Conservation (phyloP, 2,797 vertebrate species). For the Sebastes glaucus region DNA sequence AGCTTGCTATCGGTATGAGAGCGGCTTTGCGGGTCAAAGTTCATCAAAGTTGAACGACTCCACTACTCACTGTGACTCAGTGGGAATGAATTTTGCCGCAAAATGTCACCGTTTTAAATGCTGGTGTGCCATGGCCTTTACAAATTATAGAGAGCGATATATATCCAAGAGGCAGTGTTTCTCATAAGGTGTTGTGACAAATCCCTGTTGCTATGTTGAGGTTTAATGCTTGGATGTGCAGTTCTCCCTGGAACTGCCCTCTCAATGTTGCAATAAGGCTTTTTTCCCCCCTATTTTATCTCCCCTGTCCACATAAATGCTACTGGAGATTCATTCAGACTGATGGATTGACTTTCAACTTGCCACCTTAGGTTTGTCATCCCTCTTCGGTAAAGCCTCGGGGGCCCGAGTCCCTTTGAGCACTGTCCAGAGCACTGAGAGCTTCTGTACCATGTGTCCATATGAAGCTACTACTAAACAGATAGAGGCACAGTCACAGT, state of each 20-base stretch:
- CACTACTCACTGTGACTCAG: not conserved
- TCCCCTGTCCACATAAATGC: slow-evolving; percentile 47
- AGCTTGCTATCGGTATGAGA: not conserved
- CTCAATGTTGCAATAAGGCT: slow-evolving; percentile 37
- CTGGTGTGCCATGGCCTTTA: not conserved
- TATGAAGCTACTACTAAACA: slow-evolving; percentile 22
- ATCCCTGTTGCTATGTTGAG: slow-evolving; percentile 4
- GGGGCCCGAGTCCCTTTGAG: slow-evolving; percentile 50
- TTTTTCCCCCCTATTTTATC: slow-evolving; percentile 33
- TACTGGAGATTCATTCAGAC: slow-evolving; percentile 56
- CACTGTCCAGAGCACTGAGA: slow-evolving; percentile 38
- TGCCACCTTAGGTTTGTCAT: slow-evolving; percentile 59
- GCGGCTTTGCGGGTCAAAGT: not conserved
- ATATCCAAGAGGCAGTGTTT: not conserved
- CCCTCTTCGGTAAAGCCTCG: slow-evolving; percentile 34
- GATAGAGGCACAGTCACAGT: slow-evolving; percentile 28
- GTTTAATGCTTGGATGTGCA: slow-evolving; percentile 40
- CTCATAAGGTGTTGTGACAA: slow-evolving; percentile 21
- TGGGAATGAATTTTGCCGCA: not conserved
- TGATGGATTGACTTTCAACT: slow-evolving; percentile 60
- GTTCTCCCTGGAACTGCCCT: slow-evolving; percentile 36
- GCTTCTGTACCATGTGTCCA: slow-evolving; percentile 31
- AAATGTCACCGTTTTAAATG: not conserved
- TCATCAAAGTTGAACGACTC: not conserved
- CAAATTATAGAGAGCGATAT: not conserved